Evolutionary conservation across 2,888 invertebrate genomes (phyloP).

Genomic region (Lingula anatina): DNA sequence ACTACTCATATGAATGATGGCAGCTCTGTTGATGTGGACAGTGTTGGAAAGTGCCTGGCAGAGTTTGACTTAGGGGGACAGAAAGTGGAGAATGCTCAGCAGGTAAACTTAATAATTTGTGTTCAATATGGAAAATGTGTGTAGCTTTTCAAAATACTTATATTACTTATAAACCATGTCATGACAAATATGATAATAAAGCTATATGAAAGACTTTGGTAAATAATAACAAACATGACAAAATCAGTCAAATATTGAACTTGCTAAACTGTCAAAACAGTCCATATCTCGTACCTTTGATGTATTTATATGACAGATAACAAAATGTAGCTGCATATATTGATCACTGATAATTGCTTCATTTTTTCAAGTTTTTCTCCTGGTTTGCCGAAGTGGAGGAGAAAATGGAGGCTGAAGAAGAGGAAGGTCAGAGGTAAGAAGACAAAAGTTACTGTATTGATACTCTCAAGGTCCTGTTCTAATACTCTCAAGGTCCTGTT

Average conservation of each 20-base stretch:
- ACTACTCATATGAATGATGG: conserved; percentile 5
- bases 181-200: background rate
- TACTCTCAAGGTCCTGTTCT: background rate
- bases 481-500: background rate
- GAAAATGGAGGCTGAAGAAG: conserved; percentile 66
- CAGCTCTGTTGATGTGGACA: conserved; percentile 1
- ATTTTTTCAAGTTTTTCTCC: conserved; percentile 63
- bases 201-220: too few species aligned
- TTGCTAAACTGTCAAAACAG: too few species aligned
- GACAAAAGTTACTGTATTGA: background rate
- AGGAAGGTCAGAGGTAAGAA: conserved; percentile 62
- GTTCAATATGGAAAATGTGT: too few species aligned
- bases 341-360: conserved; percentile 1
- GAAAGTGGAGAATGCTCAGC: conserved; percentile 52
- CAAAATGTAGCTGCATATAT: too few species aligned
- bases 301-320: too few species aligned
- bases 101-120: conserved; percentile 26
- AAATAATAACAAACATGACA: too few species aligned
- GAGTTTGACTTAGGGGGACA: conserved; percentile 10
- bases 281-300: too few species aligned
- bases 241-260: too few species aligned
- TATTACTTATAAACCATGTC: too few species aligned
- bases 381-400: conserved; percentile 73
- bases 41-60: too few species aligned
- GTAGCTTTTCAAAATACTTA: too few species aligned